Base-by-base conservation (phyloP, 2,113 vertebrate species). In the Raja brachyura region DNA sequence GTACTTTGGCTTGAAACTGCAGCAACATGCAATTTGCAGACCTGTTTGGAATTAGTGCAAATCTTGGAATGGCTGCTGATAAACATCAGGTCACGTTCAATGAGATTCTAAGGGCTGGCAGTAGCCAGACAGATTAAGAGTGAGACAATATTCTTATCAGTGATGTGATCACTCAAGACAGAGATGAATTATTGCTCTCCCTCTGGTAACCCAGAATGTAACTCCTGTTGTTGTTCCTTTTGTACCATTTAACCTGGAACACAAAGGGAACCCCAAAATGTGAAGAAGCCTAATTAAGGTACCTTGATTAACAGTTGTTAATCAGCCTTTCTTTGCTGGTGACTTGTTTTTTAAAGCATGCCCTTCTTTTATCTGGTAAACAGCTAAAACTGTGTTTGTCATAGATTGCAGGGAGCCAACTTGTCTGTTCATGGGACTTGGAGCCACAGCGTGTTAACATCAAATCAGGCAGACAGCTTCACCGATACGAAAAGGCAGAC, bases 121-220 rank as follows among this genome's bases (percentile, higher is more conserved):
- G 90, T 73, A 54, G 90, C 33, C 68, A 73, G 90, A 92, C 90
- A 48, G 90, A 92, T 92, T 73, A 73, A 70, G 90, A 92, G 39
- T 92, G 90, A 92, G 90, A 92, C 68, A 1, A 68, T 92, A 68
- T 39, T 92, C 66, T 92, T 92, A 92, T 92, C 90, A 92, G 66
- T 92, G 66, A 28, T 73, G 68, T 48, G 90, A 92, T 92, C 68
- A 73, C 33, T 73, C 66, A 92, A 14, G 39, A 54, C 90, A 92
- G 90, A 90, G 86, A 92, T 73, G 39, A 73, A 92, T 92, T 48
- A 33, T 92, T 92, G 28, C 61, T 92, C 68, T 70, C 90, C 48
- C 39, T 10, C 31, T 90, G n/a, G 1, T 92, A 48, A 92, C 68
- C 73, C 33, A 92, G 39, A 92, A 54, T 74, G 33, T 73, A 92